Percentiles rank a stretch among this genome's conserved stretches.
These are phyloP conservation scores for Catajapyx aquilonaris DNA, from an alignment of 1,140 invertebrate genomes.

Conservation along the genomic window DNA sequence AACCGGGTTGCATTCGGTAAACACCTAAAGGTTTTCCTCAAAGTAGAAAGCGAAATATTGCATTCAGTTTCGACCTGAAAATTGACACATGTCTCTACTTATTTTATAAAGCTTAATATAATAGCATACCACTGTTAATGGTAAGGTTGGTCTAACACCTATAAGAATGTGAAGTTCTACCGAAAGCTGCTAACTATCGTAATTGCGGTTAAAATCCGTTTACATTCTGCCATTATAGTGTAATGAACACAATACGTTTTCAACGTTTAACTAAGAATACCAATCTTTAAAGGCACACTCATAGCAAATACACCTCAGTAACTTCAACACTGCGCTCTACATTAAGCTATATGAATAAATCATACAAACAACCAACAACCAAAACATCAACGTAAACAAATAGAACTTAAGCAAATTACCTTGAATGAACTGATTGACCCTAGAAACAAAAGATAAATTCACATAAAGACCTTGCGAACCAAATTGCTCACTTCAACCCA, in stretches of 20 bases:
- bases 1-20: conserved; percentile 37
- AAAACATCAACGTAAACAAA: too few species aligned
- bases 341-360: conserved; percentile 32
- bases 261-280: conserved; percentile 27
- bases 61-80: conserved; percentile 35
- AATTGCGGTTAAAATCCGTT: conserved; percentile 12
- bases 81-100: conserved; percentile 24
- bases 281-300: conserved; percentile 13
- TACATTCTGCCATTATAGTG: conserved; percentile 29
- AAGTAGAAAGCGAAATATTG: conserved; percentile 30
- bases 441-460: conserved; percentile 16
- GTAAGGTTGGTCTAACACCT: conserved; percentile 26
- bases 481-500: conserved; percentile 25
- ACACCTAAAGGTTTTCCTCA: conserved; percentile 23
- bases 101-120: conserved; percentile 33
- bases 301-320: conserved; percentile 24
- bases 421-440: conserved; percentile 16
- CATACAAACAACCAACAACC: too few species aligned
- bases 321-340: conserved; percentile 34
- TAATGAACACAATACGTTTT: conserved; percentile 32
- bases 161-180: conserved; percentile 21
- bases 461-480: conserved; percentile 19
- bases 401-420: conserved; percentile 25
- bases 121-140: conserved; percentile 32
- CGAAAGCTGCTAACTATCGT: conserved; percentile 15